Conservation (phyloP, 2,797 vertebrate species). For the Xenentodon cancila region DNA sequence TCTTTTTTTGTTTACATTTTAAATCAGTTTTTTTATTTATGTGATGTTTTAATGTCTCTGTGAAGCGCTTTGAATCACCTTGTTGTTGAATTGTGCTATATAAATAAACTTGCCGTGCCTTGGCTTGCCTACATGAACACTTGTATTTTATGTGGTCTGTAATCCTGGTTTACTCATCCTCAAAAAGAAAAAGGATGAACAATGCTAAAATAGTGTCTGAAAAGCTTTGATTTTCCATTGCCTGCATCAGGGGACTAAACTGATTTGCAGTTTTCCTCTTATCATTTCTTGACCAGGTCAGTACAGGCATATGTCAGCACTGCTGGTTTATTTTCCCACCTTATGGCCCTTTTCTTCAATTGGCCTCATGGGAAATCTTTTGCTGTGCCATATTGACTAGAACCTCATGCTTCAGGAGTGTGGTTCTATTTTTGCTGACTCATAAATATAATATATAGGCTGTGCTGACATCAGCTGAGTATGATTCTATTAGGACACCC, state of each 20-base stretch:
- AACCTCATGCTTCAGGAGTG: constrained; percentile 57
- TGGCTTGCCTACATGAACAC: no score
- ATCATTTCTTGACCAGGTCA: neutral
- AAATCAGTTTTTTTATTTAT: no score
- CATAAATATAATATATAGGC: constrained; percentile 75
- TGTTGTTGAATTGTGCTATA: no score
- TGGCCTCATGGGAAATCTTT: constrained; percentile 73
- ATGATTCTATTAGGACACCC: constrained; percentile 72
- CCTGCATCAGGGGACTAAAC: constrained; percentile 1
- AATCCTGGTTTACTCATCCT: constrained; percentile 2
- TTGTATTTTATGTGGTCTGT: neutral
- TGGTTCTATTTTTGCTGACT: constrained; percentile 69
- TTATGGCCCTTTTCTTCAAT: constrained; percentile 55
- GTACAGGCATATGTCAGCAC: constrained; percentile 36
- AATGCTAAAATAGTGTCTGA: neutral
- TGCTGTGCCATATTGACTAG: constrained; percentile 62
- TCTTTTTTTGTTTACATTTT: no score
- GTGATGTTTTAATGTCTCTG: no score
- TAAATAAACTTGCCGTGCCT: no score
- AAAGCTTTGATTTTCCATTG: constrained; percentile 1
- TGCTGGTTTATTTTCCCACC: constrained; percentile 41
- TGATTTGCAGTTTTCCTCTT: neutral
- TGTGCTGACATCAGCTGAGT: constrained; percentile 77
- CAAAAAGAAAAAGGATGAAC: neutral
- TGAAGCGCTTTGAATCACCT: no score